Evolutionary conservation across 2,797 vertebrate species (phyloP).

Genomic region (Sparidentex hasta): DNA sequence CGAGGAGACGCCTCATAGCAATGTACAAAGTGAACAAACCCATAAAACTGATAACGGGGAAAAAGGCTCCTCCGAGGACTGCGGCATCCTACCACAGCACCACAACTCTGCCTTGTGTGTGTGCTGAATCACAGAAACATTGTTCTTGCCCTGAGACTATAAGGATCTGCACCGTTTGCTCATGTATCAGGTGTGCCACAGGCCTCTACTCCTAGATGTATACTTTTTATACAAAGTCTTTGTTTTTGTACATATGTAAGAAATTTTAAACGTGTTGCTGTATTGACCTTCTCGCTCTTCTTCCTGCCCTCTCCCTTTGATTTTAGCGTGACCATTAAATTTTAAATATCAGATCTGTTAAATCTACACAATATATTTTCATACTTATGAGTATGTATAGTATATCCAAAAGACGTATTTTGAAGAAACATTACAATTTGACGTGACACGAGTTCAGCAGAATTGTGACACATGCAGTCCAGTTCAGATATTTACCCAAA

Average conservation of each 20-base stretch:
- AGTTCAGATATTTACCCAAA: conserved; percentile 31
- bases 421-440: conserved; percentile 54
- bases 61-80: conserved; percentile 66
- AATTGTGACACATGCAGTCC: conserved; percentile 24
- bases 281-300: conserved; percentile 19
- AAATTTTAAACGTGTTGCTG: conserved; percentile 66
- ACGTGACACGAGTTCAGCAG: conserved; percentile 15
- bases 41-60: conserved; percentile 47
- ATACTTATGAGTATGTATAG: conserved; percentile 66
- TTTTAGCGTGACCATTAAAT: conserved; percentile 38
- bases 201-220: conserved; percentile 57
- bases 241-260: conserved; percentile 71
- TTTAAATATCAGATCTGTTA: conserved; percentile 55
- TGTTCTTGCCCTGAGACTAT: background rate
- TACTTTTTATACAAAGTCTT: conserved; percentile 66
- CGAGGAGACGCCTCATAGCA: conserved; percentile 37
- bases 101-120: conserved; percentile 76
- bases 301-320: conserved; percentile 24
- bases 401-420: conserved; percentile 71
- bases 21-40: conserved; percentile 54
- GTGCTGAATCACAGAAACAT: conserved; percentile 66
- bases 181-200: conserved; percentile 46
- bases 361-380: conserved; percentile 71
- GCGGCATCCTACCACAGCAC: conserved; percentile 62
- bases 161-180: conserved; percentile 46